phyloP scores from a whole-genome alignment of 2,888 invertebrate species.

The Pristionchus mayeri region DNA sequence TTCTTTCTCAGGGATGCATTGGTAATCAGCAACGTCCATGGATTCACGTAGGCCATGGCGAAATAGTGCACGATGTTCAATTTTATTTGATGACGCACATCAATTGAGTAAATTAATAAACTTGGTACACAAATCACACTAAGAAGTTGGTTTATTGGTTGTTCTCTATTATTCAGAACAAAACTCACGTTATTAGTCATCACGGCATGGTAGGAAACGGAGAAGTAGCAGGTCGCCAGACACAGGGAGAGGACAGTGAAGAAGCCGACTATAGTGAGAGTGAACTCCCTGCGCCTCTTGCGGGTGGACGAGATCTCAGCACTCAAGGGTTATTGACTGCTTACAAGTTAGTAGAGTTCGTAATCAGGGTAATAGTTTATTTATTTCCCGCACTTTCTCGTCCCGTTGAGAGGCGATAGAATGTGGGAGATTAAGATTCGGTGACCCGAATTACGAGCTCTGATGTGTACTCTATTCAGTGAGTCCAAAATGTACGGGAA shows the following conservation, averaged over 20 bases:
- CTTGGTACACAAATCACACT: too few relatives aligned
- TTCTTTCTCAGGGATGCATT: conserved; percentile 10
- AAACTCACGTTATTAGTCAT: neutral
- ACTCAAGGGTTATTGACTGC: too few relatives aligned
- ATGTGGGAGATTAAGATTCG: too few relatives aligned
- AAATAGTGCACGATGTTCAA: conserved; percentile 7
- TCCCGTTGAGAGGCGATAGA: too few relatives aligned
- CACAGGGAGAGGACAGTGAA: neutral
- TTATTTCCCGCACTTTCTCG: neutral
- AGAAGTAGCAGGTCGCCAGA: conserved; percentile 8
- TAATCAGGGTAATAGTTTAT: neutral
- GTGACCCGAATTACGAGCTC: too few relatives aligned
- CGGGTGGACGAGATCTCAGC: neutral
- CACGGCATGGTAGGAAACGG: neutral
- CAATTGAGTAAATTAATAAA: too few relatives aligned
- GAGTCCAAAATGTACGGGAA: too few relatives aligned
- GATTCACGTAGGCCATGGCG: conserved; percentile 4
- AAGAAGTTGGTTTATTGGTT: too few relatives aligned
- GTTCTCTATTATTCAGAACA: too few relatives aligned
- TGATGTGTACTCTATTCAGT: too few relatives aligned
- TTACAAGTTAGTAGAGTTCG: too few relatives aligned
- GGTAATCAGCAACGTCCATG: conserved; percentile 4
- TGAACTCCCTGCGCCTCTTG: neutral
- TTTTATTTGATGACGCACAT: too few relatives aligned
- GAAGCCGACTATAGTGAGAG: neutral